Evolutionary conservation across 2,888 invertebrate species (phyloP), one percentile per base, ranked within the genome.

Genomic region (Ophraella communa): DNA sequence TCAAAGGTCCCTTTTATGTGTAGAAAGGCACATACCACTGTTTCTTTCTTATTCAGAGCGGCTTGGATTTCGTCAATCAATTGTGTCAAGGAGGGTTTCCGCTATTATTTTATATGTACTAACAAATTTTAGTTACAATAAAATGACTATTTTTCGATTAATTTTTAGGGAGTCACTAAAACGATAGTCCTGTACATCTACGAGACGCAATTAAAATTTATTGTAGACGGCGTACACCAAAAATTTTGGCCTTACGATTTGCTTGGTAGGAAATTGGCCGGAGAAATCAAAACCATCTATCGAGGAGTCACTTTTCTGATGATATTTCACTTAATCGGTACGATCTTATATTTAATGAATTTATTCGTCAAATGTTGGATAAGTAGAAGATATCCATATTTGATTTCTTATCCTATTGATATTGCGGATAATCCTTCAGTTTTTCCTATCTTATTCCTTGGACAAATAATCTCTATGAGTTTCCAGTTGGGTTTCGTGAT

Each of bases 211-310:
- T 4, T 57, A 10, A 21, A 45, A 30, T 10, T 18, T 27, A 45
- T 57, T 23, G n/a, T 47, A 14, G 57, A 57, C 10, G 20, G 30
- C n/a, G 33, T 57, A 45, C 17, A 18, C 2, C 10, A 18, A n/a
- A 47, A 45, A 57, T 47, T 57, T 11, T 57, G 57, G 57, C 57
- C 57, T 20, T 57, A 30, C 39, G 57, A 57, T 18, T 57, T 57
- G 11, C n/a, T 57, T 18, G 47, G 14, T 14, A 30, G 8, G 21
- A 57, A 57, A 20, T 20, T 57, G 5, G 24, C 44, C 14, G n/a
- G 30, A 17, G 57, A 57, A 47, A 4, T 57, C 20, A 47, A 30
- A 33, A 8, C 8, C 1, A 45, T 57, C 11, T 56, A 27, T 21
- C 11, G 30, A 30, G 47, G 1, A 30, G 27, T 57, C 14, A 20